Percentiles rank a stretch among this genome's conserved stretches.
Evolutionary conservation across 1,140 invertebrate species (phyloP).

Genomic region (Pseudoatta argentina): DNA sequence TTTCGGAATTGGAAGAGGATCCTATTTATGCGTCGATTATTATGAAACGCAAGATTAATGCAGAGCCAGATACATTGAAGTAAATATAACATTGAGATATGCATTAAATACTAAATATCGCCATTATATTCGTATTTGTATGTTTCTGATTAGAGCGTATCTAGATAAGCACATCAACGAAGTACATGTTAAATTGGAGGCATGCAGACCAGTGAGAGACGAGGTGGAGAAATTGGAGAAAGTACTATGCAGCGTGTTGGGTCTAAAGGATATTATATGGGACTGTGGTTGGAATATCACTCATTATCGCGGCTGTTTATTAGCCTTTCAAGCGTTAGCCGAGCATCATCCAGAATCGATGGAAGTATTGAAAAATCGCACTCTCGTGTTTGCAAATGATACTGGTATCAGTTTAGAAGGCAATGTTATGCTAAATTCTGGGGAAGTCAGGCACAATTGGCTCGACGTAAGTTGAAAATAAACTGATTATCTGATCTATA

Average conservation of each 20-base stretch:
- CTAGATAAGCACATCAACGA: conserved; percentile 89
- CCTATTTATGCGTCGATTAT: conserved; percentile 86
- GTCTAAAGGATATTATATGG: conserved; percentile 89
- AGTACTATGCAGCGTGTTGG: conserved; percentile 86
- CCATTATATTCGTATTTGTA: conserved; percentile 20
- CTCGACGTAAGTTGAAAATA: conserved; percentile 90
- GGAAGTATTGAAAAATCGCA: conserved; percentile 89
- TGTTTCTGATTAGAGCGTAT: conserved; percentile 87
- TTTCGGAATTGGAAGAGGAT: conserved; percentile 87
- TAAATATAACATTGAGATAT: conserved; percentile 65
- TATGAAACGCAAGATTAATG: conserved; percentile 86
- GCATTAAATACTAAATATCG: background rate
- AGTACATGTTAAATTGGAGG: conserved; percentile 88
- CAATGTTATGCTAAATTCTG: conserved; percentile 94
- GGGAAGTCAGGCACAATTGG: conserved; percentile 96
- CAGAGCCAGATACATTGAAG: conserved; percentile 86
- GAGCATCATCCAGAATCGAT: conserved; percentile 91
- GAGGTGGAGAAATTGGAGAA: conserved; percentile 89
- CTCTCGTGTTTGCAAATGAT: conserved; percentile 94
- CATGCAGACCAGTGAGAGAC: conserved; percentile 88
- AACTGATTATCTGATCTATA: conserved; percentile 24
- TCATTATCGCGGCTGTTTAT: conserved; percentile 94
- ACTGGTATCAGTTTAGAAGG: conserved; percentile 96
- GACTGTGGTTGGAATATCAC: conserved; percentile 96
- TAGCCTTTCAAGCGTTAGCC: conserved; percentile 91